Base-by-base conservation (phyloP, 2,797 vertebrate species). In the Botia kubotai region DNA sequence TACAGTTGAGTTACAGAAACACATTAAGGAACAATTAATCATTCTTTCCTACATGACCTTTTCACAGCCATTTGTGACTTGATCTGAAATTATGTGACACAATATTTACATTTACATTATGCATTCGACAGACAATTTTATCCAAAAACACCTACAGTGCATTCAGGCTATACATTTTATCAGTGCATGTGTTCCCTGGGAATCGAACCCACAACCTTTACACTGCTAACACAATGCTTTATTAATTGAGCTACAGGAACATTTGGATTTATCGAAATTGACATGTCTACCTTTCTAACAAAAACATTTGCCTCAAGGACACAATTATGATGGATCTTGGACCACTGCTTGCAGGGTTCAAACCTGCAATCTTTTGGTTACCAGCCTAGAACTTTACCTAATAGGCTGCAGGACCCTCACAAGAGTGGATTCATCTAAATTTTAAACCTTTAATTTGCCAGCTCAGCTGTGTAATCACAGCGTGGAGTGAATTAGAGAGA, bases 391-490 rank as follows among this genome's bases (percentile, higher is more conserved):
- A 52, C 57, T 53, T 52, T 19, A 33, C 26, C 4, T 19, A 16
- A 19, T 2, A 52, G 14, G 16, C 6, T 72, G 36, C 33, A n/a
- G 7, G 33, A 66, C 8, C 33, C 63, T 17, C n/a, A 43, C 16
- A 72, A 21, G 19, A 79, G 67, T 62, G 21, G 26, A 60, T 63
- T 21, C 4, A 75, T 75, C 55, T 46, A 2, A 46, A 8, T 46
- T 46, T 46, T 63, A 12, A 50, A 39, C 19, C 57, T 60, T 75
- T 21, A 57, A 0, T 36, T 68, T 58, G 72, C 39, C 58, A 72
- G 72, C 65, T 81, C 71, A 68, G 43, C 77, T 72, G 50, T 71
- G 55, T 77, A 68, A 53, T 79, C 63, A 67, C 63, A 63, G 39
- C 80, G 58, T 39, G 57, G 16, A 29, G 43, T 81, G 75, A 75